phyloP scores from a whole-genome alignment of 2,113 vertebrate species.

The Saimiri boliviensis region DNA sequence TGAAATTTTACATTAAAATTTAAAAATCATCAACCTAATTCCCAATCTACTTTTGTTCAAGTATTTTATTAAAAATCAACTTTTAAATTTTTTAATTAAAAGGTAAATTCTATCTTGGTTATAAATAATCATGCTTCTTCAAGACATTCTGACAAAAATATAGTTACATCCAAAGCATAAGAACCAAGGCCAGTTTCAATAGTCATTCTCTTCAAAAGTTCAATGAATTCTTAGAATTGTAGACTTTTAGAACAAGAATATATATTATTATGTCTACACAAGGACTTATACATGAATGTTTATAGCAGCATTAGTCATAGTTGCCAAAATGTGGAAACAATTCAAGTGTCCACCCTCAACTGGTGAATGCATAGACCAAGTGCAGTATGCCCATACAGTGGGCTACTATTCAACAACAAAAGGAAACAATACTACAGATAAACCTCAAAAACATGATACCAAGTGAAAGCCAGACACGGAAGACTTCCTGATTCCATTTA shows the following conservation, averaged over 20 bases:
- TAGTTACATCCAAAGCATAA: not conserved
- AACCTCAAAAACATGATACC: not conserved
- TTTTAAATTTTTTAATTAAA: not conserved
- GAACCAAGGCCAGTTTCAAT: not conserved
- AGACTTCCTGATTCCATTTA: not conserved
- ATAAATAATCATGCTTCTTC: not conserved
- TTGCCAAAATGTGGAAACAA: not conserved
- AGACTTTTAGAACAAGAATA: not conserved
- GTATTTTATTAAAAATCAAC: slow-evolving; percentile 42
- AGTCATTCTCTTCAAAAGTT: not conserved
- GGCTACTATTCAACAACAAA: not conserved
- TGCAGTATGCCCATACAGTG: not conserved
- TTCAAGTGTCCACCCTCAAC: not conserved
- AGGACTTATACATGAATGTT: not conserved
- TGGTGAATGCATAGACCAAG: not conserved
- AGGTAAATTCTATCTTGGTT: not conserved
- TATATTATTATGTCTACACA: not conserved
- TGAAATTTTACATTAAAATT: slow-evolving; percentile 36
- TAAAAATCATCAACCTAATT: not conserved
- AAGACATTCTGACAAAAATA: slow-evolving; percentile 26
- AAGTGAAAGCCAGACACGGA: not conserved
- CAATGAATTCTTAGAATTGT: slow-evolving; percentile 26
- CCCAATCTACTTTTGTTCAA: not conserved
- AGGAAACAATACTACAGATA: not conserved
- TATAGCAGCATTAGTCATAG: not conserved